phyloP scores from a whole-genome alignment of 2,113 vertebrate genomes.

The Perccottus glenii region DNA sequence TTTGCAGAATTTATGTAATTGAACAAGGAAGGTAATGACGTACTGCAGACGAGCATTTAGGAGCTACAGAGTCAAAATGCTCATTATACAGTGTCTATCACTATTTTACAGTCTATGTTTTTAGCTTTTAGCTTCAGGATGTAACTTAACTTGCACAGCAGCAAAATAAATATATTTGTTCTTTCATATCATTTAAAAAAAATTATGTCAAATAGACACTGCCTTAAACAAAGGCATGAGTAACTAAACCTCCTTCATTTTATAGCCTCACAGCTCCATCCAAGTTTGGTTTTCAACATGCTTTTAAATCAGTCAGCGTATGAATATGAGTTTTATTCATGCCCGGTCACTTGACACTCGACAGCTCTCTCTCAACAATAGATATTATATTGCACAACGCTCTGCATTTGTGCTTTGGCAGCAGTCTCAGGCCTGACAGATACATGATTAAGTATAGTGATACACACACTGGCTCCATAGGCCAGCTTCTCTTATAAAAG shows the following conservation, averaged over 20 bases:
- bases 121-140: neutral
- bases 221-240: neutral
- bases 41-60: too few relatives aligned
- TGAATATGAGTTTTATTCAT: slow-evolving; percentile 40
- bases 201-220: slow-evolving; percentile 16
- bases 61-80: too few relatives aligned
- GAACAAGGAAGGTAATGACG: too few relatives aligned
- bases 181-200: neutral
- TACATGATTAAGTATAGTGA: slow-evolving; percentile 46
- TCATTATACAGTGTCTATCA: neutral
- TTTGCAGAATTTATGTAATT: too few relatives aligned
- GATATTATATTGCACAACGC: slow-evolving; percentile 50
- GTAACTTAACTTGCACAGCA: neutral
- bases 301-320: slow-evolving; percentile 57
- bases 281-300: slow-evolving; percentile 41
- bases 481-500: slow-evolving; percentile 36
- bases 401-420: slow-evolving; percentile 53
- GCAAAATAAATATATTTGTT: neutral
- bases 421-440: slow-evolving; percentile 46
- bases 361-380: slow-evolving; percentile 56
- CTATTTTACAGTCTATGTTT: neutral
- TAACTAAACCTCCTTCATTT: slow-evolving; percentile 30
- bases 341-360: slow-evolving; percentile 36
- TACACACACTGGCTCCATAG: slow-evolving; percentile 24
- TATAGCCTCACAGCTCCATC: slow-evolving; percentile 17